phyloP scores from a whole-genome alignment of 2,888 invertebrate species.

The Drosophila leonis region DNA sequence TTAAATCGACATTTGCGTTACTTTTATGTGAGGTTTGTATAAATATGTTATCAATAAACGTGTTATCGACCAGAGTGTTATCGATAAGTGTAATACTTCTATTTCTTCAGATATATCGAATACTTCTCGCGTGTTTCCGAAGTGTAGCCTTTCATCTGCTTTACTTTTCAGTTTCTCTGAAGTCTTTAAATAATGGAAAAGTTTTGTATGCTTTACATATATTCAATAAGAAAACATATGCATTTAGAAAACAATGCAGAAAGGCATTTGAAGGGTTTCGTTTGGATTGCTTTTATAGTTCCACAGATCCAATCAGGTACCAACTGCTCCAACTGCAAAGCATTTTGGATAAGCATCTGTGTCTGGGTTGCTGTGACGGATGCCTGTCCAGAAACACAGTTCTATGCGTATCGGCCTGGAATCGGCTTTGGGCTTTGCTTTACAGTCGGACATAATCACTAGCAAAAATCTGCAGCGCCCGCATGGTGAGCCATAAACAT shows the following conservation, averaged over 20 bases:
- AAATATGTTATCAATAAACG: too few relatives aligned
- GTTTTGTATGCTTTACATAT: too few relatives aligned
- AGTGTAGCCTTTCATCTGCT: too few relatives aligned
- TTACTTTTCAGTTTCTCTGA: too few relatives aligned
- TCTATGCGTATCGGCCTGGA: not conserved
- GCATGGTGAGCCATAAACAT: conserved; percentile 33
- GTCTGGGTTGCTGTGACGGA: conserved; percentile 34
- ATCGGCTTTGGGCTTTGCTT: conserved; percentile 11
- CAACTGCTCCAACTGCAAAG: conserved; percentile 9
- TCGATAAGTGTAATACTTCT: not conserved
- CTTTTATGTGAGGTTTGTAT: too few relatives aligned
- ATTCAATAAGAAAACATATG: too few relatives aligned
- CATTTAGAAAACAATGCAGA: not conserved
- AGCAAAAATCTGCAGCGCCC: conserved; percentile 39
- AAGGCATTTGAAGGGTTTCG: not conserved
- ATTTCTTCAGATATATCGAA: not conserved
- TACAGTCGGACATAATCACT: conserved; percentile 40
- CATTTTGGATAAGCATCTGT: conserved; percentile 26
- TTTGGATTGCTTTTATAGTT: not conserved
- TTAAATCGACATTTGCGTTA: not conserved
- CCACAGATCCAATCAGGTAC: conserved; percentile 3
- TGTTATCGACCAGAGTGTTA: not conserved
- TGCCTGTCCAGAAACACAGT: conserved; percentile 11
- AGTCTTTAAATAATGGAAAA: not conserved
- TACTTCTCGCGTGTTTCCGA: too few relatives aligned